Evolutionary conservation across 2,797 vertebrate genomes (phyloP).

Genomic region (Mastacembelus armatus): DNA sequence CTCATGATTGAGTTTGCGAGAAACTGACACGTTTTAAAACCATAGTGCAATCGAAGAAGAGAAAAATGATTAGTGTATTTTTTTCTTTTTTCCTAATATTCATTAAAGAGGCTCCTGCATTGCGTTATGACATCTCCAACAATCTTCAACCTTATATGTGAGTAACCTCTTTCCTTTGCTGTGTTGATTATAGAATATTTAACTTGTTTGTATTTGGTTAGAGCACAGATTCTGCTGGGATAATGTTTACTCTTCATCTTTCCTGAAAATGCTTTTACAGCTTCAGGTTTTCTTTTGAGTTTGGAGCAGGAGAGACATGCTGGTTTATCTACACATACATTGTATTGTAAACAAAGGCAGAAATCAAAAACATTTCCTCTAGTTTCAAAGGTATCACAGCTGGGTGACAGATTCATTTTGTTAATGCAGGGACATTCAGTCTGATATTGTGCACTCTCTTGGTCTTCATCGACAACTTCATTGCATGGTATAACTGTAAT

Average conservation of each 20-base stretch:
- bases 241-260: not conserved
- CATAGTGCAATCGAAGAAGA: constrained; percentile 22
- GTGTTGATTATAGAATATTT: not conserved
- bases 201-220: not conserved
- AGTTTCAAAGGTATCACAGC: constrained; percentile 14
- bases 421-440: constrained; percentile 4
- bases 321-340: constrained; percentile 42
- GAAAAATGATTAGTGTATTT: constrained; percentile 67
- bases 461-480: constrained; percentile 1
- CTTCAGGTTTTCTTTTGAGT: constrained; percentile 3
- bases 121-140: constrained; percentile 65
- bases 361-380: not conserved
- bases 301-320: not conserved
- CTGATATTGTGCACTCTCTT: constrained; percentile 9
- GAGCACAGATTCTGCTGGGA: not conserved
- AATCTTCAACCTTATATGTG: constrained; percentile 84
- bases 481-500: constrained; percentile 25
- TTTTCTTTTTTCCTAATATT: constrained; percentile 69
- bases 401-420: not conserved
- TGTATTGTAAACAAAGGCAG: constrained; percentile 24
- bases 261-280: not conserved
- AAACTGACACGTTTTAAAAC: constrained; percentile 10
- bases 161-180: constrained; percentile 65
- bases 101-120: constrained; percentile 59
- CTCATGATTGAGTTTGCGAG: constrained; percentile 29